Evolutionary conservation across 2,797 vertebrate species (phyloP), one percentile per base, ranked within the genome.

Genomic region (Selene dorsalis): DNA sequence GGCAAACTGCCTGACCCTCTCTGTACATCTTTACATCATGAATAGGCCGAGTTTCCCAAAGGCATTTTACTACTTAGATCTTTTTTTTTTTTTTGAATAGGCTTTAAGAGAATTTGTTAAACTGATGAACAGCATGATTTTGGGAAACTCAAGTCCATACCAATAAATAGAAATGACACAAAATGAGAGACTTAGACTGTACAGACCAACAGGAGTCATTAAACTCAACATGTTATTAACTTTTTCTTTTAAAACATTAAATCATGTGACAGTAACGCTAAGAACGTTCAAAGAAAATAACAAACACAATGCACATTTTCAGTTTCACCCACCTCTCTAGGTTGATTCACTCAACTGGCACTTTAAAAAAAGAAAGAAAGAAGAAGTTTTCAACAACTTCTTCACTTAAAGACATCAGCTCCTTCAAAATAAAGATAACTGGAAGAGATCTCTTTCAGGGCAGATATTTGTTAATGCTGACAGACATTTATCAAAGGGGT

Each of bases 1-100:
- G 84, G 79, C 84, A 73, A 71, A 80, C 68, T 60, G 82, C 88
- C 86, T 13, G 12, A 87, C 77, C 82, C 88, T 93, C 83, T 93
- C 93, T 95, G 93, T 95, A 95, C 94, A 96, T 88, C 93, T 95
- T 94, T 95, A 95, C 93, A 95, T 87, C 77, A 83, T 72, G 82
- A 89, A 78, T 45, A 72, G 57, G 63, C 57, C 20, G 73, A 73
- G 78, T 83, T 85, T 89, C 87, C 83, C 86, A 84, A 89, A 92
- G 69, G 60, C 87, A 84, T 86, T 88, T 77, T 17, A 83, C 70
- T 67, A 64, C 73, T 77, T 75, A 2, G 9, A 75, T 82, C 73
- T 48, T 83, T n/a, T 77, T 14, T 35, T 39, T 39, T n/a, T 17
- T 52, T 22, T 68, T 16, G 52, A 75, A 53, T 22, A 68, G 35